Evolutionary conservation across 1,140 invertebrate genomes (phyloP), one percentile per base, ranked within the genome.

Genomic region (Euura saliciscinereae): DNA sequence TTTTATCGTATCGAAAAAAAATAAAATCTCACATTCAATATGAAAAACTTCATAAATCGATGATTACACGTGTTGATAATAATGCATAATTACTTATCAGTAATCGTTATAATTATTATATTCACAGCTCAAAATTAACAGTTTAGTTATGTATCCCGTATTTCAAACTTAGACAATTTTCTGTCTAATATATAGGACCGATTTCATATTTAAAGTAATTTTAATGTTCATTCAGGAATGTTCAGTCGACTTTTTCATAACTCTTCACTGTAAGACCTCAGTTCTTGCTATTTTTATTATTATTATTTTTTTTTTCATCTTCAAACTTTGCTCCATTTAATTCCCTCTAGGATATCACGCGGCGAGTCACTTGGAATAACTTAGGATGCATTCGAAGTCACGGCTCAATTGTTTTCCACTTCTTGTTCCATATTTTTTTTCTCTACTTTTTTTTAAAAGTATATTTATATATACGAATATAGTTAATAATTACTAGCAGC

Each of bases 21-120:
- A 59, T 5, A 4, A 59, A 59, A 59, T 59, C 51, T 59, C 6
- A n/a, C 3, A 59, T 4, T 28, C 28, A 28, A 59, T 59, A 59
- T 59, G 8, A 59, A 59, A 28, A 59, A 4, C 13, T 59, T 59
- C 51, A n/a, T 59, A 59, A 59, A 59, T 59, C 13, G 51, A 59
- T 59, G 13, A 59, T 59, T 11, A 59, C 28, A 59, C 51, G 51
- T 59, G 51, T 59, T 59, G 13, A 59, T n/a, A 59, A n/a, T 59
- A 59, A 59, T 59, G 51, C 28, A 1, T 59, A 59, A 6, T 59
- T 59, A 59, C 51, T 59, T 59, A 59, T 59, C 51, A 6, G 51
- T 59, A 59, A 59, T 59, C 51, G 51, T 59, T 59, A 59, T 59
- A 59, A 59, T 59, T 59, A 59, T 59, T 59, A n/a, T 59, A 59